Conservation (phyloP, 2,797 vertebrate species). For the Notoglanidium macrostoma region DNA sequence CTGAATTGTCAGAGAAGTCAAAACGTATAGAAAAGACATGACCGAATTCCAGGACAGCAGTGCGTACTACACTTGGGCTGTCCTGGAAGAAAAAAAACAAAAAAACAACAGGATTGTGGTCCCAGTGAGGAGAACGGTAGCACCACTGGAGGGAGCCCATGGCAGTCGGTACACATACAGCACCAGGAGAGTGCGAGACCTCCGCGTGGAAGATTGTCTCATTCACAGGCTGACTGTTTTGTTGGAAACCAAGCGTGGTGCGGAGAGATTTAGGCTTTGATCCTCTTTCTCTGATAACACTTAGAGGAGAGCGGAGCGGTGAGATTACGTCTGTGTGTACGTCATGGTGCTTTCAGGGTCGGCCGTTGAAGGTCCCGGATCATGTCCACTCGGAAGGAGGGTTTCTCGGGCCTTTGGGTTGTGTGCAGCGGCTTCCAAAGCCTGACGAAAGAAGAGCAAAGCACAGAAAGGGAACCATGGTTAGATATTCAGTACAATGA, state of each 20-base stretch:
- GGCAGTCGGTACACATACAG: slow-evolving; percentile 71
- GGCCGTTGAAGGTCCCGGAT: slow-evolving; percentile 35
- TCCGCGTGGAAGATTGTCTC: slow-evolving; percentile 81
- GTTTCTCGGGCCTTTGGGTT: slow-evolving; percentile 88
- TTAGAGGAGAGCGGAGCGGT: slow-evolving; percentile 59
- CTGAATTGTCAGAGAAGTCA: slow-evolving; percentile 77
- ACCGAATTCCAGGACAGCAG: slow-evolving; percentile 63
- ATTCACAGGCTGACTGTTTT: slow-evolving; percentile 75
- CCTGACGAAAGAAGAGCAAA: slow-evolving; percentile 69
- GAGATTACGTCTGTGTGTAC: slow-evolving; percentile 36
- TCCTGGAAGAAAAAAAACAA: slow-evolving; percentile 78
- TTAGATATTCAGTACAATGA: background rate
- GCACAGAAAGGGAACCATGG: background rate
- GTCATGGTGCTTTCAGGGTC: slow-evolving; percentile 34
- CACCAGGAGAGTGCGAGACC: slow-evolving; percentile 68
- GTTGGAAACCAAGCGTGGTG: slow-evolving; percentile 55
- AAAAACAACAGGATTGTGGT: slow-evolving; percentile 85
- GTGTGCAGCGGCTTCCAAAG: slow-evolving; percentile 87
- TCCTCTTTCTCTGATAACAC: slow-evolving; percentile 76
- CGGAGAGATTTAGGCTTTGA: slow-evolving; percentile 17
- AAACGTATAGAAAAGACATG: slow-evolving; percentile 82
- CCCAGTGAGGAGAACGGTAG: slow-evolving; percentile 79
- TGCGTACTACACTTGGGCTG: background rate
- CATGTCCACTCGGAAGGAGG: slow-evolving; percentile 91
- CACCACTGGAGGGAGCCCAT: slow-evolving; percentile 78